These are phyloP conservation scores for Turnix velox DNA, from an alignment of 2,113 vertebrate genomes.

Conservation along the genomic window DNA sequence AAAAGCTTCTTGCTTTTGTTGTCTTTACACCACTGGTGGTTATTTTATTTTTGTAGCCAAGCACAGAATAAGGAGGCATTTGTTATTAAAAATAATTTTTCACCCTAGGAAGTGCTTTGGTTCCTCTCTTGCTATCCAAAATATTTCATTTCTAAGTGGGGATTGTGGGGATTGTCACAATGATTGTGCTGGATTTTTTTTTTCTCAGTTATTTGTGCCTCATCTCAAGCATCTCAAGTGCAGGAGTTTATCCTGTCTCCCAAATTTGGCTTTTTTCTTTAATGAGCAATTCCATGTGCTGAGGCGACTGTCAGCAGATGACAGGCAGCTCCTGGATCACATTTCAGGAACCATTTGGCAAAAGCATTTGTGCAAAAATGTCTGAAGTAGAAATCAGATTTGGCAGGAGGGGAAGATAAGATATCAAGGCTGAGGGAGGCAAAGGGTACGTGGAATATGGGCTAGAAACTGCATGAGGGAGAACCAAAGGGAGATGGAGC, in stretches of 20 bases:
- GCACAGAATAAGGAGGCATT: background rate
- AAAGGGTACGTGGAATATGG: background rate
- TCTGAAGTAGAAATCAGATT: background rate
- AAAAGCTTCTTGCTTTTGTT: background rate
- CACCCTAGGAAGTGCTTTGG: background rate
- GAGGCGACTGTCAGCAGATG: background rate
- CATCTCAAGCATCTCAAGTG: background rate
- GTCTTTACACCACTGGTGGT: rapidly evolving
- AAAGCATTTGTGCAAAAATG: background rate
- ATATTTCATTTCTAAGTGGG: background rate
- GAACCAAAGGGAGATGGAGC: background rate
- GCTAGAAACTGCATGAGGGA: background rate
- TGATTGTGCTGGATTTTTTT: background rate
- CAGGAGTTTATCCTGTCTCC: background rate
- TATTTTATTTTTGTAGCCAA: background rate
- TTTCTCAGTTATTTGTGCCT: background rate
- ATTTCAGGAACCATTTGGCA: background rate
- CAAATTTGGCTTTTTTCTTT: background rate
- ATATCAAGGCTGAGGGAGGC: background rate
- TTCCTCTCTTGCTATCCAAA: background rate
- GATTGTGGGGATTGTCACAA: background rate
- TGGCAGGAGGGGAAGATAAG: background rate
- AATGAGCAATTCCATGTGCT: background rate
- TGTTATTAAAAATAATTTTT: background rate
- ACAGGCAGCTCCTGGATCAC: background rate